Conservation (phyloP, 2,888 invertebrate genomes). For the Eudemis profundana region DNA sequence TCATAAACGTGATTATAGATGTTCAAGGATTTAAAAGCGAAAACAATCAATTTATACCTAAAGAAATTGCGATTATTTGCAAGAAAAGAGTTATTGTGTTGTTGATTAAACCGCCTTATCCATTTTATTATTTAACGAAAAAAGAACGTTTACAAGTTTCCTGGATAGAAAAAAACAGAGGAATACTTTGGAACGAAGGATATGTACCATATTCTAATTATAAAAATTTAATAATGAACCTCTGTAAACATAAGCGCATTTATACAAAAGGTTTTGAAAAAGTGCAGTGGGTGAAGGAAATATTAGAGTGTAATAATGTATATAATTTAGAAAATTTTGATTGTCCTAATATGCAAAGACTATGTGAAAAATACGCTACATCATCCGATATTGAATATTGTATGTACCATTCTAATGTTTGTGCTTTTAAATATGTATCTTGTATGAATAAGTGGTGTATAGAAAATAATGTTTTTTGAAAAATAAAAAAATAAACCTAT, state of each 20-base stretch:
- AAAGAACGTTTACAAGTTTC: constrained; percentile 43
- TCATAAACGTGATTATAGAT: no score
- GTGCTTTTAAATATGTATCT: constrained; percentile 25
- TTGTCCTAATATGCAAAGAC: constrained; percentile 3
- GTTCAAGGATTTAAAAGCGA: constrained; percentile 46
- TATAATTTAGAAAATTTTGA: constrained; percentile 22
- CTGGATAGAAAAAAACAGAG: constrained; percentile 40
- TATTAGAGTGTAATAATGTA: constrained; percentile 8
- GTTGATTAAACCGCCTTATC: constrained; percentile 46
- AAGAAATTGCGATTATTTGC: constrained; percentile 48
- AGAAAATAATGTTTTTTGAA: constrained; percentile 19
- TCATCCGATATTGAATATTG: constrained; percentile 3
- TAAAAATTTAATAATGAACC: not conserved
- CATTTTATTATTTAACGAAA: constrained; percentile 45
- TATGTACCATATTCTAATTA: not conserved
- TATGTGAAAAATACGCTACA: not conserved
- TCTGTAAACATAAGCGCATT: constrained; percentile 9
- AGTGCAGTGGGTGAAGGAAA: constrained; percentile 14
- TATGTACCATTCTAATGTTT: constrained; percentile 22
- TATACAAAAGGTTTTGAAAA: constrained; percentile 25
- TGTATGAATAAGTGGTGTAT: constrained; percentile 26
- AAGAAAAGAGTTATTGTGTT: constrained; percentile 35
- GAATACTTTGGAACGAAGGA: no score
- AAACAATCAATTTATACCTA: constrained; percentile 37
- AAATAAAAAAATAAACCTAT: no score